Conservation (phyloP, 2,888 invertebrate species). For the Harpalus rufipes region DNA sequence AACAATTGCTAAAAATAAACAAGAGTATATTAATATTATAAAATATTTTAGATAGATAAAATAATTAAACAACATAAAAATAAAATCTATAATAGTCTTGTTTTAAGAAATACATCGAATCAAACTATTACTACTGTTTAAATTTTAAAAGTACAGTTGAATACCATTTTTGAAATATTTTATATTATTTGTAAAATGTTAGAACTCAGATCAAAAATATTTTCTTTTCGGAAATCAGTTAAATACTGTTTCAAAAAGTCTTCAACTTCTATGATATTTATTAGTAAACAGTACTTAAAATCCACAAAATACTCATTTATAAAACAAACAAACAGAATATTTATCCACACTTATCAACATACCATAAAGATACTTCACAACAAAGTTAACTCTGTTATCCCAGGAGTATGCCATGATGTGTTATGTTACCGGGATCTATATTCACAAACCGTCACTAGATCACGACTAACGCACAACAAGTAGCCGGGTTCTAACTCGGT, state of each 20-base stretch:
- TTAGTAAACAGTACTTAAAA: constrained; percentile 8
- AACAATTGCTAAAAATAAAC: no score
- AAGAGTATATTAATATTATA: no score
- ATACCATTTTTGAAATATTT: no score
- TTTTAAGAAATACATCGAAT: no score
- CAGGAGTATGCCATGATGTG: constrained; percentile 90
- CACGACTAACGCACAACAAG: constrained; percentile 45
- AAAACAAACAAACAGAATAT: not conserved
- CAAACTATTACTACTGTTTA: no score
- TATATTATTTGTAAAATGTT: no score
- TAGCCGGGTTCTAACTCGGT: constrained; percentile 35
- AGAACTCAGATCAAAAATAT: no score
- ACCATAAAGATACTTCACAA: constrained; percentile 91
- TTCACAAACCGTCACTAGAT: constrained; percentile 37
- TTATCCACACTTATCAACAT: constrained; percentile 74
- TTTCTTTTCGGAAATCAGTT: no score
- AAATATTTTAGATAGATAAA: no score
- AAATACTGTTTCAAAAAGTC: not conserved
- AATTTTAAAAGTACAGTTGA: no score
- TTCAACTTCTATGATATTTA: not conserved
- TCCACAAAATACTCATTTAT: not conserved
- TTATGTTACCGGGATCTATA: constrained; percentile 78
- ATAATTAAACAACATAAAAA: no score
- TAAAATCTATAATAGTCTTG: no score
- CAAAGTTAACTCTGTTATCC: constrained; percentile 91